Conservation (phyloP, 2,113 vertebrate genomes). For the Chaetodon auriga region DNA sequence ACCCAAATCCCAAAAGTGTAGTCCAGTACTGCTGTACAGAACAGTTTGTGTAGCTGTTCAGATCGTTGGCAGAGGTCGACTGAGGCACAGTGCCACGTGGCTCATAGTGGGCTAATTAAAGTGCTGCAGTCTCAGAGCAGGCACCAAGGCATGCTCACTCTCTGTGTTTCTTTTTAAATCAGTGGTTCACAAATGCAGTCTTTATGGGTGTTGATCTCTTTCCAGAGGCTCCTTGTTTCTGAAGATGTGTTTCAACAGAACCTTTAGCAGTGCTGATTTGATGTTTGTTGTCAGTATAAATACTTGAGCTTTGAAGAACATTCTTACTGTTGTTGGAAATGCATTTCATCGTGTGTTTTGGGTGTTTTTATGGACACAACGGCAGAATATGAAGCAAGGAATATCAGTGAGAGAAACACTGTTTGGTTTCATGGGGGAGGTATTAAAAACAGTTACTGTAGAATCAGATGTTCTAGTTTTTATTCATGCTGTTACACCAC, state of each 20-base stretch:
- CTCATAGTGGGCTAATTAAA: slow-evolving; percentile 50
- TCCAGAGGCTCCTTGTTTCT: background rate
- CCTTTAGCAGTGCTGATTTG: background rate
- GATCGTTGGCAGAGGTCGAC: background rate
- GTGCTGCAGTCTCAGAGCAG: slow-evolving; percentile 31
- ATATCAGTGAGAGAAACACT: background rate
- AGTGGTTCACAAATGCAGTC: background rate
- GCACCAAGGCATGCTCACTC: slow-evolving; percentile 8
- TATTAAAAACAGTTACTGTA: background rate
- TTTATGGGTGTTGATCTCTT: background rate
- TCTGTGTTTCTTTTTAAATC: slow-evolving; percentile 9
- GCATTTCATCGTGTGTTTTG: background rate
- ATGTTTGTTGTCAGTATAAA: background rate
- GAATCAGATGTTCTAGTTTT: background rate
- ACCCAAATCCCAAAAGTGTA: background rate
- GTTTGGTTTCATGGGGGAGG: background rate
- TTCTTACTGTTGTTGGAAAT: background rate
- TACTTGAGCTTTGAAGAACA: background rate
- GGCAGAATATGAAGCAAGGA: background rate
- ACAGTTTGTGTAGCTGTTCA: background rate
- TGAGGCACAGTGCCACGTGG: slow-evolving; percentile 55
- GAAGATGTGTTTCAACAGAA: background rate
- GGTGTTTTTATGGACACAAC: background rate
- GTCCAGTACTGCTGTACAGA: background rate
- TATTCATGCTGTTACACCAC: background rate